Percentiles rank a stretch among this genome's conserved stretches.
Conservation (phyloP, 2,113 vertebrate genomes). For the Edolisoma coerulescens region DNA sequence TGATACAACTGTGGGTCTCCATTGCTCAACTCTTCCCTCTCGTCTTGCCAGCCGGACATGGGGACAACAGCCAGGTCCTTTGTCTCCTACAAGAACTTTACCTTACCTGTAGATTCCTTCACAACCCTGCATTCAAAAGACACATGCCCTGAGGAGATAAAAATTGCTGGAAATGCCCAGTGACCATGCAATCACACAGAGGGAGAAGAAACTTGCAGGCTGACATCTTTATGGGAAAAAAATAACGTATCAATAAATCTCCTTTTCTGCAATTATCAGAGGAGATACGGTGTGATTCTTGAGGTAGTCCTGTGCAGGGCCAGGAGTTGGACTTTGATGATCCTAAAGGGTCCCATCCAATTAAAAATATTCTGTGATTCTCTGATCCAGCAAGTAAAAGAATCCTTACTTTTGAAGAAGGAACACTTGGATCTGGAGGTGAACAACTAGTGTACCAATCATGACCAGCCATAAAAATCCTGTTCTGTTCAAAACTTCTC, state of each 20-base stretch:
- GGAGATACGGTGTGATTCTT: not conserved
- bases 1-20: not conserved
- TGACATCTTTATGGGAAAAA: not conserved
- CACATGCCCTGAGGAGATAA: not conserved
- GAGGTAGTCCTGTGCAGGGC: not conserved
- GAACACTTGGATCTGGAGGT: not conserved
- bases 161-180: not conserved
- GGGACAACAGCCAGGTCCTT: not conserved
- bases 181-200: not conserved
- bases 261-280: not conserved
- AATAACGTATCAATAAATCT: not conserved
- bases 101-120: not conserved
- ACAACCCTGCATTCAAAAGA: not conserved
- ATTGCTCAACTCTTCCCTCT: not conserved
- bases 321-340: not conserved
- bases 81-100: not conserved
- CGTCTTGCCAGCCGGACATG: not conserved
- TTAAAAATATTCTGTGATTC: not conserved
- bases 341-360: not conserved
- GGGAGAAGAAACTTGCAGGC: not conserved
- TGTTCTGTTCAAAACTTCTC: not conserved
- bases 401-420: not conserved
- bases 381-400: not conserved
- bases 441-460: not conserved
- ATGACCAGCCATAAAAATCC: not conserved